A percentile compares a stretch with the other conserved stretches of the same genome.
phyloP scores from a whole-genome alignment of 2,888 invertebrate genomes.

The Tenthredo livida region DNA sequence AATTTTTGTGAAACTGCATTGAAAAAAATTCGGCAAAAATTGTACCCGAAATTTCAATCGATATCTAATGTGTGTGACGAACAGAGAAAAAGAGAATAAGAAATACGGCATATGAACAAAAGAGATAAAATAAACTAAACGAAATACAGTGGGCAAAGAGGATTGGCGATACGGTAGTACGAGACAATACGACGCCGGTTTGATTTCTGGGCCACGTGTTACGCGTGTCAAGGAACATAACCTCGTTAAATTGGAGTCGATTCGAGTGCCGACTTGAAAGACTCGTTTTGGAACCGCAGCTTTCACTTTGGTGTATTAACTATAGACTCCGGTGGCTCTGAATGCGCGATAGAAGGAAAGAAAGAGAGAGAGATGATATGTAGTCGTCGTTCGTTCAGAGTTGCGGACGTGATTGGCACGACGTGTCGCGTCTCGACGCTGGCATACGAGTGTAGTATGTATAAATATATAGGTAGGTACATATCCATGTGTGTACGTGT shows the following conservation, averaged over 20 bases:
- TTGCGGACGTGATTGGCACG: not conserved
- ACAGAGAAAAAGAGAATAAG: too few relatives aligned
- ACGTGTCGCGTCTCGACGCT: not conserved
- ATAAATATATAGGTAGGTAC: too few relatives aligned
- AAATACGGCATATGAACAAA: not conserved
- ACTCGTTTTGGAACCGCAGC: not conserved
- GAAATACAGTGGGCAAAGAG: not conserved
- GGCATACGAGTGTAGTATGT: not conserved
- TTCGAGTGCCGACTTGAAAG: not conserved
- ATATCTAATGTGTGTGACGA: too few relatives aligned
- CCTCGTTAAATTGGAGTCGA: conserved; percentile 26
- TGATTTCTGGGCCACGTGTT: conserved; percentile 34
- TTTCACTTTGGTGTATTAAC: conserved; percentile 9
- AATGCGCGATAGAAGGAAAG: not conserved
- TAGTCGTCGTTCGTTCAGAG: not conserved
- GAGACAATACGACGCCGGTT: conserved; percentile 32
- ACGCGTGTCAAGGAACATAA: conserved; percentile 32
- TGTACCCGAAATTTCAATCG: not conserved
- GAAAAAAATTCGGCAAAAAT: not conserved
- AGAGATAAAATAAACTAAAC: not conserved
- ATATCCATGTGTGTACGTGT: not conserved
- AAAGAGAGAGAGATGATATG: conserved; percentile 23
- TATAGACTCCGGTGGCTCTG: not conserved
- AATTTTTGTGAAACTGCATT: not conserved
- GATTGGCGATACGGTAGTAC: not conserved